phyloP scores from a whole-genome alignment of 2,113 vertebrate genomes.

The Lophotis ruficrista region DNA sequence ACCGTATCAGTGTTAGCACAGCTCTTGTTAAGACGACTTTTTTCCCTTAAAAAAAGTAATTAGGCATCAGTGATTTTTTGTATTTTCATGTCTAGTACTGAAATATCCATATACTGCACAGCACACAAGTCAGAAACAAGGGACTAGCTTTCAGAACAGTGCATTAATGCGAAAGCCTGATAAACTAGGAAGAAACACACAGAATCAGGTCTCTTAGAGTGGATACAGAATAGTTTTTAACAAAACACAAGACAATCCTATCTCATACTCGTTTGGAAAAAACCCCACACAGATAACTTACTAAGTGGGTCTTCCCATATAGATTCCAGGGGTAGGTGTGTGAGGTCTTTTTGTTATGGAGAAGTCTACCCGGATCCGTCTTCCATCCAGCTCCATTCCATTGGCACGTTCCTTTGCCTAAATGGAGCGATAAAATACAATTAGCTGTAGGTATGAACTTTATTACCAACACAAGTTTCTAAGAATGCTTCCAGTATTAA shows the following conservation, averaged over 20 bases:
- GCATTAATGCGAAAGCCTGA: background rate
- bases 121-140: background rate
- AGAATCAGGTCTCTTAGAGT: background rate
- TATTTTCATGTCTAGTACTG: background rate
- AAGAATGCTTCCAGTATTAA: background rate
- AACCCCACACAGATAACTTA: constrained; percentile 66
- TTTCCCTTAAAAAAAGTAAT: background rate
- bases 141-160: background rate
- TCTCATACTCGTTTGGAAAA: fast-evolving
- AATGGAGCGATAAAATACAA: background rate
- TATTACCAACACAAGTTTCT: background rate
- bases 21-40: background rate
- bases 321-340: constrained; percentile 96
- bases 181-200: background rate
- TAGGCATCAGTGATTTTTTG: background rate
- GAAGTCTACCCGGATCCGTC: constrained; percentile 94
- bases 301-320: constrained; percentile 97
- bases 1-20: background rate
- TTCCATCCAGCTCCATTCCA: constrained; percentile 96
- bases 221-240: background rate
- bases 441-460: background rate
- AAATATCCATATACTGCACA: background rate
- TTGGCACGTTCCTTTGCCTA: constrained; percentile 96
- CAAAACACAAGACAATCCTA: background rate
- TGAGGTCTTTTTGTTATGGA: constrained; percentile 96